phyloP scores from a whole-genome alignment of 2,797 vertebrate genomes.

The Varecia variegata region DNA sequence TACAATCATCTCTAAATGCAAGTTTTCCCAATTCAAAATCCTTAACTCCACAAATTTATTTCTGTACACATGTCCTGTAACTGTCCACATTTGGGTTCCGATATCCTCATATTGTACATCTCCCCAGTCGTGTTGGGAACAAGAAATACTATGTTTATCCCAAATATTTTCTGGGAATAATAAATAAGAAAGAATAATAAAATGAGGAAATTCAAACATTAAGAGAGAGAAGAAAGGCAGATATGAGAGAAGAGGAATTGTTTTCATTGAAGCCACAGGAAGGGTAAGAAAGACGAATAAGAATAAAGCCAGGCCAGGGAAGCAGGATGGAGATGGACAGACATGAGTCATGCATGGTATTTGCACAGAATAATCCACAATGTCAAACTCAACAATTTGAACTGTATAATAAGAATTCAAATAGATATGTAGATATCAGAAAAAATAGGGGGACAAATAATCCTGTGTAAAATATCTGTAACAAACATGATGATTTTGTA shows the following conservation, averaged over 20 bases:
- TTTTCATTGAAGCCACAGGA: background rate
- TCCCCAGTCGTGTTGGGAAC: background rate
- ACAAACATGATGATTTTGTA: background rate
- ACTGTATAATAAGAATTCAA: background rate
- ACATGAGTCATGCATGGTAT: background rate
- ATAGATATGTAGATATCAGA: background rate
- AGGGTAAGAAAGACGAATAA: background rate
- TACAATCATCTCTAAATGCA: background rate
- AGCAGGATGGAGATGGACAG: background rate
- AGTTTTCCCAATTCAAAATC: background rate
- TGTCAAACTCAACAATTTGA: background rate
- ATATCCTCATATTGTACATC: background rate
- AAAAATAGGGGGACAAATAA: background rate
- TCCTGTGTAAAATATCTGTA: background rate
- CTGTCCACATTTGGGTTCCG: background rate
- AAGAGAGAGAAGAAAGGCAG: background rate
- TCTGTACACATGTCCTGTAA: background rate
- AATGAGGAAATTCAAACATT: background rate
- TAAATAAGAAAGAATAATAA: background rate
- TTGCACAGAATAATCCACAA: background rate
- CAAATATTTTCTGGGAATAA: background rate
- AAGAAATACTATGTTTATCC: background rate
- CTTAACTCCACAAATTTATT: background rate
- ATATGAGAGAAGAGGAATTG: background rate
- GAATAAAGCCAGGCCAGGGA: background rate